Percentiles rank a stretch among this genome's conserved stretches.
Conservation (phyloP, 2,888 invertebrate species). For the Torymus texanus region DNA sequence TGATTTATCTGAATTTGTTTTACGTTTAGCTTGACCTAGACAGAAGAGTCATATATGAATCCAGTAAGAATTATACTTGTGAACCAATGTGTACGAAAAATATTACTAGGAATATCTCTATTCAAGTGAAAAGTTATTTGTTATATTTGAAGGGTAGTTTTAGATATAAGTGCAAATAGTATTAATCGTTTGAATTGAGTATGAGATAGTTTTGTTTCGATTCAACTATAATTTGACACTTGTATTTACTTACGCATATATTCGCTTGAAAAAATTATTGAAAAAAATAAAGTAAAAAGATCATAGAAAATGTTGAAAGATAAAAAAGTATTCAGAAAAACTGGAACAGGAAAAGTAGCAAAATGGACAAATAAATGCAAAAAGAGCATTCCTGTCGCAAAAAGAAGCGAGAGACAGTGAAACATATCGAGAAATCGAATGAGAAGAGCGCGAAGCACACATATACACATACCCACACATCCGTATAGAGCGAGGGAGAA, state of each 20-base stretch:
- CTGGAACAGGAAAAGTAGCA: background rate
- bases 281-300: background rate
- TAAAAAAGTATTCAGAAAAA: constrained; percentile 24
- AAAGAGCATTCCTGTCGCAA: constrained; percentile 15
- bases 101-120: too few species aligned
- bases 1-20: constrained; percentile 38
- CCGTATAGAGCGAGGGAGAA: constrained; percentile 27
- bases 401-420: background rate
- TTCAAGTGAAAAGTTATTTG: too few species aligned
- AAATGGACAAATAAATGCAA: constrained; percentile 5
- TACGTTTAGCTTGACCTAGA: background rate
- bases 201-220: too few species aligned
- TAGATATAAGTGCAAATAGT: too few species aligned
- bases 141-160: too few species aligned
- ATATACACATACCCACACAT: background rate
- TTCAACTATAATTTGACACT: too few species aligned
- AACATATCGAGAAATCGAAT: constrained; percentile 38
- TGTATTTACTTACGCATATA: too few species aligned
- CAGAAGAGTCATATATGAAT: too few species aligned
- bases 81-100: too few species aligned
- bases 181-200: too few species aligned
- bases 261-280: too few species aligned
- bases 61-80: too few species aligned
- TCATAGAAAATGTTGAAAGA: background rate
- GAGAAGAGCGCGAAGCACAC: background rate